Conservation (phyloP, 2,113 vertebrate genomes). For the Cololabis saira region DNA sequence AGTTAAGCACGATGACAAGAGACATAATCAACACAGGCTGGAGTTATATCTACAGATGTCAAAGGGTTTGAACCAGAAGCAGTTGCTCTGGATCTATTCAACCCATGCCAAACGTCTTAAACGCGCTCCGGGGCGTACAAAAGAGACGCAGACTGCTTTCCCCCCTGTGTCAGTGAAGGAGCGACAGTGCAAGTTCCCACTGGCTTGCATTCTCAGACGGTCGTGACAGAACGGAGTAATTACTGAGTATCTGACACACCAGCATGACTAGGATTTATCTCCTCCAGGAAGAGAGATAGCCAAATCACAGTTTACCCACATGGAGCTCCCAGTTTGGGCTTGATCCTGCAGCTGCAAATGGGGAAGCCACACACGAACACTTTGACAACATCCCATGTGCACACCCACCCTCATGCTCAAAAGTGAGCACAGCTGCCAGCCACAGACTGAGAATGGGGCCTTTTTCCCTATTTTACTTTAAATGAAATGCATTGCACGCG, state of each 20-base stretch:
- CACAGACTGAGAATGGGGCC: slow-evolving; percentile 21
- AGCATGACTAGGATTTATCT: slow-evolving; percentile 73
- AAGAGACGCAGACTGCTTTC: slow-evolving; percentile 46
- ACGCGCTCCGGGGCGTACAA: slow-evolving; percentile 17
- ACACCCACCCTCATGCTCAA: slow-evolving; percentile 41
- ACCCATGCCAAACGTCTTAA: slow-evolving; percentile 36
- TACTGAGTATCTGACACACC: slow-evolving; percentile 76
- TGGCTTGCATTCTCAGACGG: slow-evolving; percentile 79
- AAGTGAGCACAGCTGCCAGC: slow-evolving; percentile 20
- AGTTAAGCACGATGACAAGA: neutral
- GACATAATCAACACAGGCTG: neutral
- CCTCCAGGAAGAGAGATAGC: slow-evolving; percentile 74
- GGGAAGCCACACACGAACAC: slow-evolving; percentile 57
- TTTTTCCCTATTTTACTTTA: slow-evolving; percentile 31
- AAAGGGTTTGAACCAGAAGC: slow-evolving; percentile 14
- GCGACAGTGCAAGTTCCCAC: slow-evolving; percentile 77
- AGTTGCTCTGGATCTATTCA: slow-evolving; percentile 35
- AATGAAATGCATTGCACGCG: slow-evolving; percentile 18
- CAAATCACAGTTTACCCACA: slow-evolving; percentile 78
- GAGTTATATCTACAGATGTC: slow-evolving; percentile 13
- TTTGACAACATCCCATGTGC: slow-evolving; percentile 32
- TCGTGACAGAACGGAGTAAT: slow-evolving; percentile 77
- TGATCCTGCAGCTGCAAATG: slow-evolving; percentile 67
- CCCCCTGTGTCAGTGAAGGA: slow-evolving; percentile 49
- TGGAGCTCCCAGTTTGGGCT: slow-evolving; percentile 51